A percentile compares a stretch with the other conserved stretches of the same genome.
Evolutionary conservation across 2,797 vertebrate species (phyloP).

Genomic region (Sandelia bainsii): DNA sequence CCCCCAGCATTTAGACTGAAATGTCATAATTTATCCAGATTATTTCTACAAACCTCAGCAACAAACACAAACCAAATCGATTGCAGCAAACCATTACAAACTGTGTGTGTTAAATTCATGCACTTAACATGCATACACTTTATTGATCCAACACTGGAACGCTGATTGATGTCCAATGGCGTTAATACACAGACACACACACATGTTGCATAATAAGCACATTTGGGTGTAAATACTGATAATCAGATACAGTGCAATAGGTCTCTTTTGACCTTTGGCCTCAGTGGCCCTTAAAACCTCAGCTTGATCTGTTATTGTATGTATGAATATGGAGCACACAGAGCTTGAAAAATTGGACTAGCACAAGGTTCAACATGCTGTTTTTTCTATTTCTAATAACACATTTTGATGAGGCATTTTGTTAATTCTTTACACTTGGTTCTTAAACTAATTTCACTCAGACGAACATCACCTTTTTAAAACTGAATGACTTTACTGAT

Average conservation of each 20-base stretch:
- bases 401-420: neutral
- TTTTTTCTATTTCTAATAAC: neutral
- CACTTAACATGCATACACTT: constrained; percentile 39
- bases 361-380: neutral
- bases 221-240: constrained; percentile 53
- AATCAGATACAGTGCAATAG: constrained; percentile 59
- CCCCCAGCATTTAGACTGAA: neutral
- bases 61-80: constrained; percentile 20
- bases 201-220: constrained; percentile 36
- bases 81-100: constrained; percentile 40
- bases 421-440: neutral
- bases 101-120: constrained; percentile 30
- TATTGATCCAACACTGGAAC: constrained; percentile 51
- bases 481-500: neutral
- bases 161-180: constrained; percentile 57
- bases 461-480: constrained; percentile 3
- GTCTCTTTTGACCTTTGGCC: constrained; percentile 59
- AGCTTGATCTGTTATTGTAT: constrained; percentile 13
- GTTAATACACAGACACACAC: constrained; percentile 27
- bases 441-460: neutral
- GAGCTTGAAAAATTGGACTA: neutral
- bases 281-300: constrained; percentile 30
- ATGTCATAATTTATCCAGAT: constrained; percentile 18
- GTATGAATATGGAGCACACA: constrained; percentile 13
- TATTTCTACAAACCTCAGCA: constrained; percentile 8